phyloP scores from a whole-genome alignment of 2,113 vertebrate species.

The Probosciger aterrimus region DNA sequence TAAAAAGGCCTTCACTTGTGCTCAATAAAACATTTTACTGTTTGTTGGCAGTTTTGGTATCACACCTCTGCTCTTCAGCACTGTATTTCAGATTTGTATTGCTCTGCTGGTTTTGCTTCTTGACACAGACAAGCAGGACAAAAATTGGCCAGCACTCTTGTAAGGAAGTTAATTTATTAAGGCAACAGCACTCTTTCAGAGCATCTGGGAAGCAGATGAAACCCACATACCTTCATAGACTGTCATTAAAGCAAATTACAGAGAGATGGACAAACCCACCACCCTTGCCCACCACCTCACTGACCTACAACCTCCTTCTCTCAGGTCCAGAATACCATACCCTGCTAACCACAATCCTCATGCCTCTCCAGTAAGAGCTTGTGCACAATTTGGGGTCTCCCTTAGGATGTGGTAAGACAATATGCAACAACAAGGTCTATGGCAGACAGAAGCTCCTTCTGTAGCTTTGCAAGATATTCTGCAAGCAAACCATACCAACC shows the following conservation, averaged over 20 bases:
- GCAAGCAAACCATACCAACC: background rate
- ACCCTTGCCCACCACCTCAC: background rate
- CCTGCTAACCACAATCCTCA: background rate
- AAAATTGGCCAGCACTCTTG: conserved; percentile 12
- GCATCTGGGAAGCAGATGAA: background rate
- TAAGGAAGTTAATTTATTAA: conserved; percentile 46
- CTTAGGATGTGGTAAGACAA: background rate
- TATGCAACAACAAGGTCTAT: background rate
- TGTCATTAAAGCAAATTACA: background rate
- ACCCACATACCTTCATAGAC: background rate
- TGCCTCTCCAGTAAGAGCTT: background rate
- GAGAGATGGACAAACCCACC: background rate
- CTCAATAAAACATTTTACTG: conserved; percentile 31
- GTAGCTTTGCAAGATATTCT: background rate
- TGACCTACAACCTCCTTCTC: background rate
- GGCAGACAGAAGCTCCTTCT: background rate
- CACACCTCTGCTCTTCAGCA: conserved; percentile 24
- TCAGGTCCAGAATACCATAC: background rate
- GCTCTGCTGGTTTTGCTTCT: conserved; percentile 37
- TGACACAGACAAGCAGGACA: conserved; percentile 25
- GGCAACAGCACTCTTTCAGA: background rate
- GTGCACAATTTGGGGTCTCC: background rate
- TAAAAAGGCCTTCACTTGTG: conserved; percentile 15
- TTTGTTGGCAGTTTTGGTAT: conserved; percentile 24
- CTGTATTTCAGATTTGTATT: conserved; percentile 16